phyloP scores from a whole-genome alignment of 2,888 invertebrate species.

The Laspeyria flexula region DNA sequence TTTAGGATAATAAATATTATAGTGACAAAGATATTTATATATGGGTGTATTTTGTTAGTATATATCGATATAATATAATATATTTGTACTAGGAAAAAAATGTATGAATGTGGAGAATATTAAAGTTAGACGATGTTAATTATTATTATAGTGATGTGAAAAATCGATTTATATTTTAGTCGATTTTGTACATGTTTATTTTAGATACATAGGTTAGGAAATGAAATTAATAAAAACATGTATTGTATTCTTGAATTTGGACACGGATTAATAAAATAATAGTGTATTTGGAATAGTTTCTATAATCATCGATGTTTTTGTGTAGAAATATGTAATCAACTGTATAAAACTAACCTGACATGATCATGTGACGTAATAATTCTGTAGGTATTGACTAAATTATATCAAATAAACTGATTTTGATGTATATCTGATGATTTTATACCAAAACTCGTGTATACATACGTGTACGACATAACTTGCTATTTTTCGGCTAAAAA shows the following conservation, averaged over 20 bases:
- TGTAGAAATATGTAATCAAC: conserved; percentile 1
- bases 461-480: no score
- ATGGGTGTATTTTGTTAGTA: conserved; percentile 10
- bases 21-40: background rate
- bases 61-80: background rate
- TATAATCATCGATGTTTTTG: background rate
- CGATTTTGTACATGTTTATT: conserved; percentile 14
- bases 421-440: background rate
- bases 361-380: conserved; percentile 5
- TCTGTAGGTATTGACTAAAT: no score
- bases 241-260: background rate
- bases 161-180: conserved; percentile 14
- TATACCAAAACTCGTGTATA: no score
- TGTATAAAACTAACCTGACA: conserved; percentile 13
- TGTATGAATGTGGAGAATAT: background rate
- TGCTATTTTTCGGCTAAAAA: no score
- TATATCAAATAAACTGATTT: background rate
- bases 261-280: background rate
- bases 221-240: conserved; percentile 7
- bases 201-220: conserved; percentile 7
- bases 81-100: background rate
- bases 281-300: background rate
- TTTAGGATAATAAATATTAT: conserved; percentile 3
- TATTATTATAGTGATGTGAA: conserved; percentile 7
- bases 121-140: background rate